A percentile compares a stretch with the other conserved stretches of the same genome.
These are phyloP conservation scores for Phasianus colchicus DNA, from an alignment of 2,113 vertebrate genomes.

Conservation along the genomic window DNA sequence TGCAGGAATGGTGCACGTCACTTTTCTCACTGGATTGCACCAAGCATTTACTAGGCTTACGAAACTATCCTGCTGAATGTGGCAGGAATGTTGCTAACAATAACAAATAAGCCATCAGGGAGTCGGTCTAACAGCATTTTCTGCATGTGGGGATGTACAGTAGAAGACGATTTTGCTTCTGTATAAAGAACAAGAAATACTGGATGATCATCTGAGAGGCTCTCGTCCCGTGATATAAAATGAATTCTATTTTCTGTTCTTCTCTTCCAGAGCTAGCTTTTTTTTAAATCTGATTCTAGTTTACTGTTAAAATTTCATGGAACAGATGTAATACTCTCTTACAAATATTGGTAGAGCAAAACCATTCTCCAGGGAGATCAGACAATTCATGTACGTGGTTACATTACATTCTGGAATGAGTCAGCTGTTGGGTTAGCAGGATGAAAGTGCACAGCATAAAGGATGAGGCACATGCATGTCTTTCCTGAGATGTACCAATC, in stretches of 20 bases:
- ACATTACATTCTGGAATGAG: not conserved
- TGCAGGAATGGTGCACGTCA: not conserved
- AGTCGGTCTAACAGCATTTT: not conserved
- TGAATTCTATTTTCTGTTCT: not conserved
- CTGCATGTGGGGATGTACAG: not conserved
- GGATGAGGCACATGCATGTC: fast-evolving
- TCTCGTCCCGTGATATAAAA: not conserved
- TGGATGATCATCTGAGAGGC: not conserved
- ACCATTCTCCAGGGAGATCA: not conserved
- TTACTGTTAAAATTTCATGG: not conserved
- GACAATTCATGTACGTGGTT: fast-evolving
- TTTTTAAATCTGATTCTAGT: not conserved
- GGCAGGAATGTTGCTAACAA: not conserved
- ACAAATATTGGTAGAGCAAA: not conserved
- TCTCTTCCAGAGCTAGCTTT: not conserved
- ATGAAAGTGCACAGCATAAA: not conserved
- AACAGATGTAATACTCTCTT: not conserved
- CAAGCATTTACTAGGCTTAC: not conserved
- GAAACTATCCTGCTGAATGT: not conserved
- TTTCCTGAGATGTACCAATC: not conserved
- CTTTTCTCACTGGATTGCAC: not conserved
- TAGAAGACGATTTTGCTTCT: not conserved
- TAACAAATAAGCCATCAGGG: not conserved
- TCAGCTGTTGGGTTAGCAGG: not conserved
- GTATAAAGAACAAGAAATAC: not conserved